These are phyloP conservation scores for Macrotus californicus DNA, from an alignment of 2,113 vertebrate species.

Conservation along the genomic window DNA sequence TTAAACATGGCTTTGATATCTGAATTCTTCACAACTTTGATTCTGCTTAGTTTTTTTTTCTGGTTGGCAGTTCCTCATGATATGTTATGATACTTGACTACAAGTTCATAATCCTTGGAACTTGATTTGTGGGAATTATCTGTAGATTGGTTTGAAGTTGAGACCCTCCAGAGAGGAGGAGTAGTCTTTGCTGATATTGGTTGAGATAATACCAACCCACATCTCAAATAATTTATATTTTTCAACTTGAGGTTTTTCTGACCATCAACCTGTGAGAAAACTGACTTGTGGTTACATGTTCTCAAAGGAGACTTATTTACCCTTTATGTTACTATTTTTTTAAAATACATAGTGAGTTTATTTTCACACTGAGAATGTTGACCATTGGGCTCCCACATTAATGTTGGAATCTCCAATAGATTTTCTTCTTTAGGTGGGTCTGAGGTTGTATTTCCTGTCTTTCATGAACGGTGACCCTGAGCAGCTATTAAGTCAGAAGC, in stretches of 20 bases:
- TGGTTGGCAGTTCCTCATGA: background rate
- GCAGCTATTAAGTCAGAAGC: background rate
- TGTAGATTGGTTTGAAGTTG: background rate
- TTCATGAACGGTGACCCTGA: background rate
- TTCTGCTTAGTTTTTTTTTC: background rate
- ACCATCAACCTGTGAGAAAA: background rate
- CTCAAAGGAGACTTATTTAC: background rate
- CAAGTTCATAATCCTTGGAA: background rate
- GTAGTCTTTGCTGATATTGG: background rate
- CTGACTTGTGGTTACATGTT: background rate
- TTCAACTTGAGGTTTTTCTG: background rate
- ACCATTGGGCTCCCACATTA: background rate
- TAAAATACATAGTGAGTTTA: background rate
- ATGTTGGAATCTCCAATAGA: background rate
- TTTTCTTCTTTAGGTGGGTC: background rate
- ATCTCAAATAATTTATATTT: conserved; percentile 4
- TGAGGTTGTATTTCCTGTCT: background rate
- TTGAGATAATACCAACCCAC: background rate
- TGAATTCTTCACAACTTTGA: background rate
- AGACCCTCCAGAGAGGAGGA: background rate
- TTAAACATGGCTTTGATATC: background rate
- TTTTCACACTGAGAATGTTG: background rate
- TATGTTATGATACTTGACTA: background rate
- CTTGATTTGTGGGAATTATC: background rate
- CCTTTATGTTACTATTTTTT: background rate